Conservation (phyloP, 2,113 vertebrate species). For the Dromas ardeola region DNA sequence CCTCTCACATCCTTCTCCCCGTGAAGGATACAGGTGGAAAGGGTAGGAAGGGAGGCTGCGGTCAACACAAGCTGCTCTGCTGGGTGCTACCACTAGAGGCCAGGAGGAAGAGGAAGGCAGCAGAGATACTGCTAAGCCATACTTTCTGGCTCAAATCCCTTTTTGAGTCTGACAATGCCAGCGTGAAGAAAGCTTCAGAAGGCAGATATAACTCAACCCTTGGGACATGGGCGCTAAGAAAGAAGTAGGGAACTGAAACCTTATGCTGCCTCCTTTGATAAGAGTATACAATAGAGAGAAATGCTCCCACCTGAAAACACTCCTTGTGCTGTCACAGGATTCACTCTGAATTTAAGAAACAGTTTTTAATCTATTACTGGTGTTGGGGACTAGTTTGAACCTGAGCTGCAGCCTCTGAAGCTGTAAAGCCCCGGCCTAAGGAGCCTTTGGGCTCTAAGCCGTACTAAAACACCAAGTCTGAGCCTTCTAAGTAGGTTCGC, state of each 20-base stretch:
- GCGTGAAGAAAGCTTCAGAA: not conserved
- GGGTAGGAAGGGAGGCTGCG: not conserved
- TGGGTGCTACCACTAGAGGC: not conserved
- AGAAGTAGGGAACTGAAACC: not conserved
- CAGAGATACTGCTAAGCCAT: fast-evolving
- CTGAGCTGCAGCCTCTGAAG: not conserved
- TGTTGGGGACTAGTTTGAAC: not conserved
- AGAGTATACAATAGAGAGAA: not conserved
- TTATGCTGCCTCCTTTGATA: not conserved
- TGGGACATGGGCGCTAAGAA: not conserved
- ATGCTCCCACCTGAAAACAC: not conserved
- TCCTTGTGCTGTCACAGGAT: not conserved
- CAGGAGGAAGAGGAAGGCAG: not conserved
- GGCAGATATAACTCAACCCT: not conserved
- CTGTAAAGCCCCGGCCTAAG: not conserved
- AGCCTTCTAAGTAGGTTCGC: not conserved
- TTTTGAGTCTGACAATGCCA: not conserved
- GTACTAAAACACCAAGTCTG: not conserved
- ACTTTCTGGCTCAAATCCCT: not conserved
- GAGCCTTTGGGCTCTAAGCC: not conserved
- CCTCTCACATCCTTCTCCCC: not conserved
- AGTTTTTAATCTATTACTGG: not conserved
- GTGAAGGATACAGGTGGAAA: not conserved
- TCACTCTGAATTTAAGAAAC: not conserved
- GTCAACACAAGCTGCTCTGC: not conserved